Conservation (phyloP, 2,797 vertebrate genomes). For the Adelosebastes latens region DNA sequence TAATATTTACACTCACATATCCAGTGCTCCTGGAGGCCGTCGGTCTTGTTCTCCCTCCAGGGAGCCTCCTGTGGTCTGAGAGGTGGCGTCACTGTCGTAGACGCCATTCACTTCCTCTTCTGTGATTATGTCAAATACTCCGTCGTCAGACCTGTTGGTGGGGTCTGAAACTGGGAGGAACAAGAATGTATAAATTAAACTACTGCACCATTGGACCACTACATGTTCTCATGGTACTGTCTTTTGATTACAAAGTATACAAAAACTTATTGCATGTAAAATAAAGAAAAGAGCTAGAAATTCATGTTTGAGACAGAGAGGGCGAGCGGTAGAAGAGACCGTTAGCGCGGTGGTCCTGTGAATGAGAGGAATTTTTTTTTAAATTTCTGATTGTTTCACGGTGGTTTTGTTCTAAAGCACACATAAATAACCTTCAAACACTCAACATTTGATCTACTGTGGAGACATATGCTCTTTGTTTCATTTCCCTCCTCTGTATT, state of each 20-base stretch:
- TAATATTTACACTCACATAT: slow-evolving; percentile 84
- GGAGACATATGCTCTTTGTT: too few relatives aligned
- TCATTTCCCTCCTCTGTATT: too few relatives aligned
- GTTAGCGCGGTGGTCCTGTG: too few relatives aligned
- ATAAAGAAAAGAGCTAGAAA: background rate
- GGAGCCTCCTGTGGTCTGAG: slow-evolving; percentile 79
- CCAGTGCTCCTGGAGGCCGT: slow-evolving; percentile 66
- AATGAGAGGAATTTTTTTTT: too few relatives aligned
- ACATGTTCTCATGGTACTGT: background rate
- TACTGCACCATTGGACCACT: background rate
- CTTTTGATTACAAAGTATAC: background rate
- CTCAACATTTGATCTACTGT: too few relatives aligned
- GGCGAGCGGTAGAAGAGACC: too few relatives aligned
- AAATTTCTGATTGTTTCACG: too few relatives aligned
- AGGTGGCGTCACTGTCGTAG: slow-evolving; percentile 86
- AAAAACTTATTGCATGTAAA: background rate
- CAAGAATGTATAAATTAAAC: background rate
- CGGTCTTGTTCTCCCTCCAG: slow-evolving; percentile 84
- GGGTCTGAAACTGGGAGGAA: slow-evolving; percentile 75
- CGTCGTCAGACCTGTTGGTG: slow-evolving; percentile 85
- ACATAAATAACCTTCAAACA: too few relatives aligned
- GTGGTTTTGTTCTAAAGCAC: too few relatives aligned
- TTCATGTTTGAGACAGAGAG: background rate
- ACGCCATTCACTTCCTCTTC: slow-evolving; percentile 93
- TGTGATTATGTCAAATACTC: slow-evolving; percentile 93